phyloP scores from a whole-genome alignment of 1,140 invertebrate genomes.

The Protaetia brevitarsis region DNA sequence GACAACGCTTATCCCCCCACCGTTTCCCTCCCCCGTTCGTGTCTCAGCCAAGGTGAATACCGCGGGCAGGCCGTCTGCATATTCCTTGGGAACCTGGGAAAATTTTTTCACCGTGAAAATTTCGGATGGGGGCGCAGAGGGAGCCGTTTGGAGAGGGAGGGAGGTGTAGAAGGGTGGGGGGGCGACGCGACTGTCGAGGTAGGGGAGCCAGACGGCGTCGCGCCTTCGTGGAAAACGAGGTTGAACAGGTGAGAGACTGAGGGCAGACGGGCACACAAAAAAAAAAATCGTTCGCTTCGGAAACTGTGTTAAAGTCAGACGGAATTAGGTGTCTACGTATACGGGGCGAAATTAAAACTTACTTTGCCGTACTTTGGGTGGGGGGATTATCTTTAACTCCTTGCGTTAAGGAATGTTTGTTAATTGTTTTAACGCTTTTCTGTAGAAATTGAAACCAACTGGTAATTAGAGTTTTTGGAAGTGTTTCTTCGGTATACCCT shows the following conservation, averaged over 20 bases:
- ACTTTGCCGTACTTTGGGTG: no score
- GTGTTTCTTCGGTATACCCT: no score
- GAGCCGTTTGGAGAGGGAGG: neutral
- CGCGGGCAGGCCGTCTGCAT: neutral
- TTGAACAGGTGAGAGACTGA: neutral
- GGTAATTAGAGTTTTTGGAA: no score
- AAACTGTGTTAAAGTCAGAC: neutral
- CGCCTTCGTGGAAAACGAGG: neutral
- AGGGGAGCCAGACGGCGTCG: neutral
- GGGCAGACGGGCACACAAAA: neutral
- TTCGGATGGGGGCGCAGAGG: neutral
- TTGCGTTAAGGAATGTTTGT: no score
- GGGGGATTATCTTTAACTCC: no score
- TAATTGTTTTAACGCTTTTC: no score
- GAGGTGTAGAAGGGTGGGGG: neutral
- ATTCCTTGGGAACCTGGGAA: slow-evolving; percentile 29
- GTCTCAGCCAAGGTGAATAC: no score
- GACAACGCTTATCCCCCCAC: slow-evolving; percentile 34
- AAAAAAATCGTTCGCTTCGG: neutral
- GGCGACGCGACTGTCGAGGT: neutral
- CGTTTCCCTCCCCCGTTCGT: neutral
- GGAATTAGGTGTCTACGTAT: neutral
- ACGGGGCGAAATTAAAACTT: neutral
- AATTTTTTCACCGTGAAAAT: slow-evolving; percentile 20
- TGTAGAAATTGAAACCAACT: no score